A percentile compares a stretch with the other conserved stretches of the same genome.
Evolutionary conservation across 2,797 vertebrate species (phyloP).

Genomic region (Enteromius argenteus): DNA sequence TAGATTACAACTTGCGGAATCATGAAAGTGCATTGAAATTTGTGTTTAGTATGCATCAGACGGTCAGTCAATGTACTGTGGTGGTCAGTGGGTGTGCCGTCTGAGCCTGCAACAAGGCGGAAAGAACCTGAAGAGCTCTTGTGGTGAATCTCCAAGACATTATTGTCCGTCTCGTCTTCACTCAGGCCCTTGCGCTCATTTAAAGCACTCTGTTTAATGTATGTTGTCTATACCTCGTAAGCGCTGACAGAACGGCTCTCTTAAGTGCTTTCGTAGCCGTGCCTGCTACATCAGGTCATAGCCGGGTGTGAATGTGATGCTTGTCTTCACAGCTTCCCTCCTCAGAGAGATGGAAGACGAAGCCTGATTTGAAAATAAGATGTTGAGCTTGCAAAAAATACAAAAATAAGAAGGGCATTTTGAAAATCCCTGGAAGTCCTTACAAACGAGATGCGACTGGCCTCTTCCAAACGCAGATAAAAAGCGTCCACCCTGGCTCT

Average conservation of each 20-base stretch:
- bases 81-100: constrained; percentile 1
- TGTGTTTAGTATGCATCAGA: background rate
- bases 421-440: constrained; percentile 56
- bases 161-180: constrained; percentile 12
- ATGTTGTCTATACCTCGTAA: constrained; percentile 10
- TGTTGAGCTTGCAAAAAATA: constrained; percentile 33
- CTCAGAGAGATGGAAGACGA: constrained; percentile 17
- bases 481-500: constrained; percentile 62
- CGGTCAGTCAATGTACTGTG: background rate
- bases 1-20: background rate
- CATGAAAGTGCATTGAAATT: constrained; percentile 1
- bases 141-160: constrained; percentile 28
- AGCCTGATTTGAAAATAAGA: constrained; percentile 39
- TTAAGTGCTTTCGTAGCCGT: constrained; percentile 29
- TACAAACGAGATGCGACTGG: constrained; percentile 63
- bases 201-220: constrained; percentile 40
- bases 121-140: constrained; percentile 33
- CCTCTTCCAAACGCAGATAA: constrained; percentile 65
- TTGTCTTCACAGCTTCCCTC: constrained; percentile 15
- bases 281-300: constrained; percentile 14
- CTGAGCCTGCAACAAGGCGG: constrained; percentile 4
- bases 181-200: background rate
- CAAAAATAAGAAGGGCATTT: constrained; percentile 49
- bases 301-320: constrained; percentile 9
- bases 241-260: constrained; percentile 1